Conservation (phyloP, 2,888 invertebrate species). For the Heteromurus nitidus region DNA sequence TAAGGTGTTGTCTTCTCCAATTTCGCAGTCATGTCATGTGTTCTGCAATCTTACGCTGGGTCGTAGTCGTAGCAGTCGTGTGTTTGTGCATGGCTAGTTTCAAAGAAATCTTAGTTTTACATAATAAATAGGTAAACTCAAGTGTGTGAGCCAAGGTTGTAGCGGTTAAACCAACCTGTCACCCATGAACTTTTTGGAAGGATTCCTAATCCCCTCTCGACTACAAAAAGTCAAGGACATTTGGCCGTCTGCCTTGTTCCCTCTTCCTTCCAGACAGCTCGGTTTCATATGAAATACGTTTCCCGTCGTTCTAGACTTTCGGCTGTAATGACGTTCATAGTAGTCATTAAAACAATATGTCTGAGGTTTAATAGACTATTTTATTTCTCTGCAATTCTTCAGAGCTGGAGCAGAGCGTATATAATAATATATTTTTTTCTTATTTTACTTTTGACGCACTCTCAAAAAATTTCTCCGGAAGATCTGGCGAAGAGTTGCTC, state of each 20-base stretch:
- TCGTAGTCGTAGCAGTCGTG: neutral
- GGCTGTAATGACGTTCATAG: conserved; percentile 37
- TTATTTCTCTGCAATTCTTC: neutral
- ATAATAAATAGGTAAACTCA: neutral
- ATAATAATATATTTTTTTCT: neutral
- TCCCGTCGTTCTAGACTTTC: no score
- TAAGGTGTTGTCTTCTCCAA: no score
- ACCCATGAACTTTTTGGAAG: neutral
- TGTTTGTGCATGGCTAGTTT: neutral
- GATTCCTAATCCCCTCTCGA: neutral
- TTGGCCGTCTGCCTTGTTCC: conserved; percentile 36
- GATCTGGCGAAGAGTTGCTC: no score
- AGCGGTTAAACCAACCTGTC: neutral
- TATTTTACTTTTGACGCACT: no score
- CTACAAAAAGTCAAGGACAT: conserved; percentile 45
- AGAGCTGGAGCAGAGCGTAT: neutral
- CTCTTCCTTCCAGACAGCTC: neutral
- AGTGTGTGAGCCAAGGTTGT: neutral
- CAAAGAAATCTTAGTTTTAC: neutral
- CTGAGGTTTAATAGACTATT: conserved; percentile 37
- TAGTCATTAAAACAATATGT: conserved; percentile 43
- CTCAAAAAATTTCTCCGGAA: no score
- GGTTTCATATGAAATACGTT: conserved; percentile 3
- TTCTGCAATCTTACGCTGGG: neutral
- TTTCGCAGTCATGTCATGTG: neutral